Evolutionary conservation across 2,797 vertebrate genomes (phyloP).

Genomic region (Natrix natrix): DNA sequence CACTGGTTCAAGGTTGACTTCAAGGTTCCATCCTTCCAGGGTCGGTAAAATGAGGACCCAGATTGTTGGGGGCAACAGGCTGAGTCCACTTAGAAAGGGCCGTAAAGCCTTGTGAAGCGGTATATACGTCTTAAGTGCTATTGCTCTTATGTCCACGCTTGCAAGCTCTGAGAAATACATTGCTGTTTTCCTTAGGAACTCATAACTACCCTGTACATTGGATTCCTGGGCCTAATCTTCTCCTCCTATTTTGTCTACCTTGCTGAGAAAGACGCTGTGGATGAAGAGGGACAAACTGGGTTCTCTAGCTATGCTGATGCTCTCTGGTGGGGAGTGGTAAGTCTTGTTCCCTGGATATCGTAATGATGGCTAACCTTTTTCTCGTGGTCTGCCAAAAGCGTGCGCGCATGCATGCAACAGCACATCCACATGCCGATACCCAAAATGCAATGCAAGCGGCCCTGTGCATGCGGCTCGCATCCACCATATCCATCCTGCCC

Average conservation of each 20-base stretch:
- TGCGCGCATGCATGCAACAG: no score
- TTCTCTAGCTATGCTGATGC: slow-evolving; percentile 91
- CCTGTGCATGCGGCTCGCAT: no score
- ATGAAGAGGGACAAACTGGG: slow-evolving; percentile 84
- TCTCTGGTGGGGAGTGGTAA: slow-evolving; percentile 93
- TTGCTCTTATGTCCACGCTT: background rate
- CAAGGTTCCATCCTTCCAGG: background rate
- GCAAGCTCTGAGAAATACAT: background rate
- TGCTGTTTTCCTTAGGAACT: slow-evolving; percentile 78
- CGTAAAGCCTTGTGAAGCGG: background rate
- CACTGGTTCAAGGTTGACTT: rapidly evolving
- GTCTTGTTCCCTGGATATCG: slow-evolving; percentile 9
- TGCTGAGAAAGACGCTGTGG: slow-evolving; percentile 89
- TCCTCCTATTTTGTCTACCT: slow-evolving; percentile 93
- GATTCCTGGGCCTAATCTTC: slow-evolving; percentile 89
- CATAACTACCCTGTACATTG: slow-evolving; percentile 88
- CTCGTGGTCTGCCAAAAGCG: no score
- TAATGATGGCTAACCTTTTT: no score
- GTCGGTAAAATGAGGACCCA: background rate
- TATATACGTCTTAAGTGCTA: background rate
- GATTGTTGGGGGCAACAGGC: background rate
- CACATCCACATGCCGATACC: no score
- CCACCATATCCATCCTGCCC: no score
- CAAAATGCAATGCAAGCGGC: no score
- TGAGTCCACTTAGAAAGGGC: background rate